phyloP scores from a whole-genome alignment of 2,888 invertebrate species.

The Archaeoteleia sp. region DNA sequence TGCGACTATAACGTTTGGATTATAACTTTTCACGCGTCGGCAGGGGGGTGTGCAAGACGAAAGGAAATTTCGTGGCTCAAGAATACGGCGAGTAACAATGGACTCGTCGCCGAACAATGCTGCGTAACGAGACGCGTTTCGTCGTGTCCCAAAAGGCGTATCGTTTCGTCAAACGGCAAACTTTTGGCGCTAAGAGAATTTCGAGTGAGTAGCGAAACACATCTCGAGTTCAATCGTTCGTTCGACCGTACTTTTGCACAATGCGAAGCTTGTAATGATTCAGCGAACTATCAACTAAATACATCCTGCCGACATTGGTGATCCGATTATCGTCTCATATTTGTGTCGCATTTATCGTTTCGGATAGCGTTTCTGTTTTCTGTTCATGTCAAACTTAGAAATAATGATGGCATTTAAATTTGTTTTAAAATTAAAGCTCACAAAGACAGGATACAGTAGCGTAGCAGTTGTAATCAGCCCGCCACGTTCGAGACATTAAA shows the following conservation, averaged over 20 bases:
- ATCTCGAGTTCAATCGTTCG: conserved; percentile 16
- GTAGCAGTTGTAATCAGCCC: too few relatives aligned
- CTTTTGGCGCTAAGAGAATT: conserved; percentile 48
- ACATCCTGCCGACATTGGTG: too few relatives aligned
- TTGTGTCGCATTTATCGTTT: too few relatives aligned
- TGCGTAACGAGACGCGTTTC: conserved; percentile 65
- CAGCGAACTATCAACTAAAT: too few relatives aligned
- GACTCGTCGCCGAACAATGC: conserved; percentile 64
- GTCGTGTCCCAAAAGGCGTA: conserved; percentile 46
- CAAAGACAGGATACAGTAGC: too few relatives aligned
- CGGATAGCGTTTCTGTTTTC: too few relatives aligned
- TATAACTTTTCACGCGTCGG: conserved; percentile 53
- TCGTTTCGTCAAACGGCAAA: conserved; percentile 48
- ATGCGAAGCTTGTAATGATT: neutral
- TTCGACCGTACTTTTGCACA: neutral
- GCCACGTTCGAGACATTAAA: too few relatives aligned
- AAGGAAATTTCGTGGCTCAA: conserved; percentile 48
- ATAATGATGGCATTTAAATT: too few relatives aligned
- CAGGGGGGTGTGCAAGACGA: conserved; percentile 22
- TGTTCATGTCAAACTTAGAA: too few relatives aligned
- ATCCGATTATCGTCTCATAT: too few relatives aligned
- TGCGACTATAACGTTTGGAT: conserved; percentile 40
- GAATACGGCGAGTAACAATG: conserved; percentile 58
- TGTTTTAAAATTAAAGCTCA: too few relatives aligned
- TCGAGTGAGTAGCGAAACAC: conserved; percentile 43